Conservation (phyloP, 2,113 vertebrate species). For the Phylloscopus whistleri region DNA sequence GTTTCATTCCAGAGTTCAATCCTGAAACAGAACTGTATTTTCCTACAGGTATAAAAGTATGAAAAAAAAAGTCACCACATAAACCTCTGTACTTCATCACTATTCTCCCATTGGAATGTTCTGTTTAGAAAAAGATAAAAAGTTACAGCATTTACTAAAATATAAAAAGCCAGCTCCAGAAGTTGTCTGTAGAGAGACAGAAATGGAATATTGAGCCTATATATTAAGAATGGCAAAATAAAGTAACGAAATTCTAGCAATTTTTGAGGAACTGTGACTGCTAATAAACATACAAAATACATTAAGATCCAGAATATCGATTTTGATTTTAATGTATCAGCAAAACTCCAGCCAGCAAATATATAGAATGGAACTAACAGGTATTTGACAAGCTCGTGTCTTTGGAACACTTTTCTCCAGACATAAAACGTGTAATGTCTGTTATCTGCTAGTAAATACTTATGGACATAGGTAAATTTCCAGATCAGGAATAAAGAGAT, state of each 20-base stretch:
- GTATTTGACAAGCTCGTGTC: slow-evolving; percentile 82
- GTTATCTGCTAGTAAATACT: slow-evolving; percentile 94
- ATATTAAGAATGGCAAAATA: slow-evolving; percentile 92
- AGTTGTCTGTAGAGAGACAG: slow-evolving; percentile 79
- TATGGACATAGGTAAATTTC: slow-evolving; percentile 92
- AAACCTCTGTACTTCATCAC: slow-evolving; percentile 86
- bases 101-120: slow-evolving; percentile 89
- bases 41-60: background rate
- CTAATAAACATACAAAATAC: slow-evolving; percentile 81
- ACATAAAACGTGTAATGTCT: slow-evolving; percentile 94
- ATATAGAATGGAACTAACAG: slow-evolving; percentile 86
- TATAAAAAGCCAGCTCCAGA: slow-evolving; percentile 83
- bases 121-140: slow-evolving; percentile 88
- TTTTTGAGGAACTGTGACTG: slow-evolving; percentile 87
- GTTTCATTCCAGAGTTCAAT: background rate
- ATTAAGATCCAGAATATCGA: slow-evolving; percentile 87
- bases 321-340: slow-evolving; percentile 84
- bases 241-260: slow-evolving; percentile 97
- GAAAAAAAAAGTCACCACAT: slow-evolving; percentile 82
- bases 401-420: slow-evolving; percentile 90
- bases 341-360: slow-evolving; percentile 89
- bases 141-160: slow-evolving; percentile 80
- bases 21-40: background rate
- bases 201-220: slow-evolving; percentile 87
- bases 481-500: slow-evolving; percentile 82